These are phyloP conservation scores for Aphidius ervi DNA, from an alignment of 1,140 invertebrate genomes.

Conservation along the genomic window DNA sequence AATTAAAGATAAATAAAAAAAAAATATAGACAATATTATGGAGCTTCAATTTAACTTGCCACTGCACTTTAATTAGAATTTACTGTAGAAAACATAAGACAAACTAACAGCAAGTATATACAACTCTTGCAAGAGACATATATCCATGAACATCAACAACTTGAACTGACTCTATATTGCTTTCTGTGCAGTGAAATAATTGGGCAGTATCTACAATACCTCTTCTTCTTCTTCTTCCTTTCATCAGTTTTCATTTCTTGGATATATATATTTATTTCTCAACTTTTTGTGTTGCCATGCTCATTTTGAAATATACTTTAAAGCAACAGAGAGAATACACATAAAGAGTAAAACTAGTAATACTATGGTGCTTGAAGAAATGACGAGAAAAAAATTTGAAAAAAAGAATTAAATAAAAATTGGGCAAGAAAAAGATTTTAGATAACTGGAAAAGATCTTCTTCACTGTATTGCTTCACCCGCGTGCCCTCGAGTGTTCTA, in stretches of 20 bases:
- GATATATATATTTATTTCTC: constrained; percentile 8
- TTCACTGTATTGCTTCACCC: constrained; percentile 25
- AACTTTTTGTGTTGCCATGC: constrained; percentile 1
- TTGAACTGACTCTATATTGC: constrained; percentile 18
- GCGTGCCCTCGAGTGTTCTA: constrained; percentile 28
- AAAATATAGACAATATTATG: constrained; percentile 29
- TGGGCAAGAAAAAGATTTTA: constrained; percentile 1
- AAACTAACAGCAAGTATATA: constrained; percentile 23
- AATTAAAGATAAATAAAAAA: not conserved
- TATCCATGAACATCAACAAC: constrained; percentile 16
- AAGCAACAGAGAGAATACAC: constrained; percentile 8
- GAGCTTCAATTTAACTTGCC: constrained; percentile 33
- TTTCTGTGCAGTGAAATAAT: constrained; percentile 31
- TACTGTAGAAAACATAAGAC: constrained; percentile 29
- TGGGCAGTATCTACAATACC: constrained; percentile 29
- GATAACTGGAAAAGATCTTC: constrained; percentile 19
- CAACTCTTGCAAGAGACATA: constrained; percentile 12
- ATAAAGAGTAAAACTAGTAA: not conserved
- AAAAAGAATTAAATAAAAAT: constrained; percentile 1
- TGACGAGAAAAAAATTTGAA: not conserved
- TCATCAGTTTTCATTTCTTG: not conserved
- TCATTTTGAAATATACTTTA: constrained; percentile 10
- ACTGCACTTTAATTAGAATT: constrained; percentile 36
- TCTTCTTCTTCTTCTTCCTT: constrained; percentile 9
- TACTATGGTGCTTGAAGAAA: constrained; percentile 1